phyloP scores from a whole-genome alignment of 2,113 vertebrate genomes.

The Phyllostomus discolor region DNA sequence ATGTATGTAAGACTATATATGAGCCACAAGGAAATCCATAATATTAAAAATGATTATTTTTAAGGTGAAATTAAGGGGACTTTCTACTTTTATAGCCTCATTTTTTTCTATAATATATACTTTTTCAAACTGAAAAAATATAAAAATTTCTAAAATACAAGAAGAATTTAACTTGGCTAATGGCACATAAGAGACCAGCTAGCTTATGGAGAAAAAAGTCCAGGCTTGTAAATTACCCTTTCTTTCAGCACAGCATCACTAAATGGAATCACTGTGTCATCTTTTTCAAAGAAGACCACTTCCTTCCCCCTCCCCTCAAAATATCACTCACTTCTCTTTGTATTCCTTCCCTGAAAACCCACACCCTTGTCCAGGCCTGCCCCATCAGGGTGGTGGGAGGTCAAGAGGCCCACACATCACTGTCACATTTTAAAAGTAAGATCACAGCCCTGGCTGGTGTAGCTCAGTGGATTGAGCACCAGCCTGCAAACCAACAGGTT shows the following conservation, averaged over 20 bases:
- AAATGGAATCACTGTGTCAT: not conserved
- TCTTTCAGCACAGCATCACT: not conserved
- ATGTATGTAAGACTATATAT: not conserved
- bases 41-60: not conserved
- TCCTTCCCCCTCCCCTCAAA: too few relatives aligned
- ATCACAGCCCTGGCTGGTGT: too few relatives aligned
- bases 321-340: not conserved
- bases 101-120: not conserved
- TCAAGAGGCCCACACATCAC: not conserved
- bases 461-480: too few relatives aligned
- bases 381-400: not conserved
- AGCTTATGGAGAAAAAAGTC: not conserved
- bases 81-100: not conserved
- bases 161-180: not conserved
- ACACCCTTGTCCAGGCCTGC: not conserved
- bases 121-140: not conserved
- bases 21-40: not conserved
- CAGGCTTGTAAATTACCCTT: not conserved
- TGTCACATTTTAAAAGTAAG: not conserved
- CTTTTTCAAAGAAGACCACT: not conserved
- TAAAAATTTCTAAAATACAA: not conserved
- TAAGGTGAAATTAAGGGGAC: not conserved
- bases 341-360: not conserved
- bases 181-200: not conserved
- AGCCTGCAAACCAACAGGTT: too few relatives aligned